These are phyloP conservation scores for Chironomus striatipennis DNA, from an alignment of 1,140 invertebrate species.

Conservation along the genomic window DNA sequence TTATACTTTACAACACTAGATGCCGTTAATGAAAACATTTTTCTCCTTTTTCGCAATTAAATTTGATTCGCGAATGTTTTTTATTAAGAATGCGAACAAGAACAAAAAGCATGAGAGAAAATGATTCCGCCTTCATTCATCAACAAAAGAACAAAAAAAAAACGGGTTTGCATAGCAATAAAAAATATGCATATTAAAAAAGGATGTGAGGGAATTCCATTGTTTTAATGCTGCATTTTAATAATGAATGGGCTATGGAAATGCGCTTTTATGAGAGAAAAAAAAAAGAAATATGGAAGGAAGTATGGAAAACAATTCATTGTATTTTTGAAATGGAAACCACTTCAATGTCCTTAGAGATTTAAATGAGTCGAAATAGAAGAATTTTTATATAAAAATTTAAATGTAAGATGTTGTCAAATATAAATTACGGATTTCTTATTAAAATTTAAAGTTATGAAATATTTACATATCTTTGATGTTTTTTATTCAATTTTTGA, in stretches of 20 bases:
- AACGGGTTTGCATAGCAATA: no score
- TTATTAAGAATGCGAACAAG: not conserved
- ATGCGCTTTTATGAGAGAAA: no score
- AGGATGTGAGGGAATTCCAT: not conserved
- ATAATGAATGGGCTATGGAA: not conserved
- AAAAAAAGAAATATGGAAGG: conserved; percentile 4
- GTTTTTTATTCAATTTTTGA: no score
- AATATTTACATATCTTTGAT: not conserved
- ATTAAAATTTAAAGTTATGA: not conserved
- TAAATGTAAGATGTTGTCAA: not conserved
- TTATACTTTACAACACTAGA: not conserved
- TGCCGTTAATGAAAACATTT: not conserved
- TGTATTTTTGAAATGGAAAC: not conserved
- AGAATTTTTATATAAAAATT: not conserved
- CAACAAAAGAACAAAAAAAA: not conserved
- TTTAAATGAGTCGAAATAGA: not conserved
- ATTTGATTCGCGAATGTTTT: conserved; percentile 10
- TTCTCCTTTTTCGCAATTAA: conserved; percentile 16
- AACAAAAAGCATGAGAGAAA: not conserved
- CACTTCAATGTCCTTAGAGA: conserved; percentile 3
- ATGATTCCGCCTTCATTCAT: conserved; percentile 15
- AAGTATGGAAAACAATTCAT: not conserved
- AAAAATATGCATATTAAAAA: not conserved
- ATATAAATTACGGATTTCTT: no score
- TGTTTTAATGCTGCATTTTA: conserved; percentile 3